Conservation (phyloP, 2,888 invertebrate species). For the Unio pictorum region DNA sequence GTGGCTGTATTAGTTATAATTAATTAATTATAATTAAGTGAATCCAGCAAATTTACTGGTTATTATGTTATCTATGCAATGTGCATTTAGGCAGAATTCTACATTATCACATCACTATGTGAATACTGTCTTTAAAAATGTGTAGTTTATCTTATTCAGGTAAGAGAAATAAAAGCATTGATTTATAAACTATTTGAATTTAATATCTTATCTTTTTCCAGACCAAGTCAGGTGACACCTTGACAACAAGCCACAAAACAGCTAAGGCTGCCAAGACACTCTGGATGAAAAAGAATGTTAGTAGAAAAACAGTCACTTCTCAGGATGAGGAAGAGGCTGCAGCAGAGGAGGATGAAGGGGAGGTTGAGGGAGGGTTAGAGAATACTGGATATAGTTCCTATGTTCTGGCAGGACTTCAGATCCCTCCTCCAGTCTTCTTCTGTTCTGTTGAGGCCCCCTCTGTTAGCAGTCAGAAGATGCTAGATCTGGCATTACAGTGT, state of each 20-base stretch:
- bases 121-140: too few relatives aligned
- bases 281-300: constrained; percentile 7
- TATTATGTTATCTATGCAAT: background rate
- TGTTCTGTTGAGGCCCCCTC: constrained; percentile 96
- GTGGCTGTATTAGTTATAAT: too few relatives aligned
- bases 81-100: background rate
- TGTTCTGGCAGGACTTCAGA: constrained; percentile 76
- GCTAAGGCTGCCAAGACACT: constrained; percentile 33
- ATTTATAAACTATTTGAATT: too few relatives aligned
- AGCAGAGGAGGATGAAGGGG: constrained; percentile 12
- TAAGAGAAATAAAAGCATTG: too few relatives aligned
- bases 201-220: constrained; percentile 15
- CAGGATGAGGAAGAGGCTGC: constrained; percentile 11
- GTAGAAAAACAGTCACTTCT: background rate
- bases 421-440: constrained; percentile 96
- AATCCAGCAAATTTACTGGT: too few relatives aligned
- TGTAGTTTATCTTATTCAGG: too few relatives aligned
- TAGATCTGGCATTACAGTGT: constrained; percentile 87
- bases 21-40: too few relatives aligned
- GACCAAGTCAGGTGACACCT: constrained; percentile 76
- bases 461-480: constrained; percentile 79
- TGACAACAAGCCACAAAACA: constrained; percentile 59
- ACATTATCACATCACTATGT: background rate
- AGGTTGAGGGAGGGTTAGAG: constrained; percentile 2
- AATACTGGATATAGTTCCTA: constrained; percentile 14